Evolutionary conservation across 2,113 vertebrate genomes (phyloP), one percentile per base, ranked within the genome.

Genomic region (Ovis canadensis): DNA sequence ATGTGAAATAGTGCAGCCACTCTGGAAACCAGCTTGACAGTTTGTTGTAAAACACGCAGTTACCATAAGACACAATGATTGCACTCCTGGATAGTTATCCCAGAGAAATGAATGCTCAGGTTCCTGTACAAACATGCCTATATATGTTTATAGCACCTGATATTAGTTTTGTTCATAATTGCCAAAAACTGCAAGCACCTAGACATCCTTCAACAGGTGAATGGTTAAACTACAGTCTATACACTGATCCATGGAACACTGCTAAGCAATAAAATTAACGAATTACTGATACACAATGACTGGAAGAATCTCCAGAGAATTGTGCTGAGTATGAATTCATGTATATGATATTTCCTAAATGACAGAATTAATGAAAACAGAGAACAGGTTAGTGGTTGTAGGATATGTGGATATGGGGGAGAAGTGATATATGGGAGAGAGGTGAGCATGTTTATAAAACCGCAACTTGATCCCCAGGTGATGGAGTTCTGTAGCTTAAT

Each of bases 1-100:
- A 29, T 15, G 19, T 17, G 3, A 52, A 67, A 5, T 2, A 31
- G 9, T 5, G 3, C 13, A 29, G 7, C 17, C 17, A 13, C 8
- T 36, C 45, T 27, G 74, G 43, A 91, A 84, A 45, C 67, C 36
- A 55, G 33, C 23, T 64, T 23, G 33, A 4, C 60, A 83, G 36
- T 45, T 84, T 81, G 45, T 50, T 50, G 29, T 90, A 50, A 82
- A 86, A 82, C 48, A 71, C 1, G 40, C 9, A 40, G 6, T 33
- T 60, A 33, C 78, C 57, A 15, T 3, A n/a, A 54, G 59, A 40
- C 85, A 78, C n/a, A 59, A 4, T 11, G 57, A 6, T 7, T 45
- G 12, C 23, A 29, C 31, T 60, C 50, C 16, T 52, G 48, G 62
- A 27, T 17, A 6, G 59, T 54, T 74, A 33, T 71, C 33, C 31